Percentiles rank a stretch among this genome's conserved stretches.
phyloP scores from a whole-genome alignment of 2,113 vertebrate species.

The Perognathus longimembris region DNA sequence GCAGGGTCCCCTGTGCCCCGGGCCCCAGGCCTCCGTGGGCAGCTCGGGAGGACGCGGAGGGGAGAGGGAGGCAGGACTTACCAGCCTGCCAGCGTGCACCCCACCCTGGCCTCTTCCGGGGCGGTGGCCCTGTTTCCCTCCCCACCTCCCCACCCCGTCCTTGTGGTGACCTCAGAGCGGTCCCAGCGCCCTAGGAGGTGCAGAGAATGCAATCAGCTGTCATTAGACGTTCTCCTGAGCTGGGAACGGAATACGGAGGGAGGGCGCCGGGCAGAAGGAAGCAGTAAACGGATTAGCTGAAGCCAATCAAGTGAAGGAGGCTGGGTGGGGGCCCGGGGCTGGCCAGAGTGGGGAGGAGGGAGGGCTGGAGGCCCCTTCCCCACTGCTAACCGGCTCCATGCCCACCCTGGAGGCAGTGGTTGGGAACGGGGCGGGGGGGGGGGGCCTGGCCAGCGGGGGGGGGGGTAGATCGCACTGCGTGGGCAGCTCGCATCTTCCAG shows the following conservation, averaged over 20 bases:
- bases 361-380: background rate
- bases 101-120: background rate
- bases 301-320: background rate
- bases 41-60: too few species aligned
- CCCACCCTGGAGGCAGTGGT: fast-evolving
- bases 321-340: background rate
- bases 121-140: background rate
- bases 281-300: constrained; percentile 38
- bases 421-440: background rate
- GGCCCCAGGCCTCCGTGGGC: too few species aligned
- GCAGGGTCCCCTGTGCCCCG: too few species aligned
- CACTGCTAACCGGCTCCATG: background rate
- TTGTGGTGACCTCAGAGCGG: constrained; percentile 54
- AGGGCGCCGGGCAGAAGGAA: background rate
- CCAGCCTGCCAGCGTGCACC: too few species aligned
- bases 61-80: too few species aligned
- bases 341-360: background rate
- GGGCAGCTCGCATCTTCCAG: background rate
- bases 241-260: background rate
- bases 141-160: background rate
- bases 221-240: background rate
- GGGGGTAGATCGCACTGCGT: background rate
- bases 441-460: too few species aligned
- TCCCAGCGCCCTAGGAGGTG: background rate
- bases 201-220: constrained; percentile 58